Percentiles rank a stretch among this genome's conserved stretches.
Evolutionary conservation across 35 echinoderm and acorn worm species (phyloP).

Genomic region (Amphiura filiformis): DNA sequence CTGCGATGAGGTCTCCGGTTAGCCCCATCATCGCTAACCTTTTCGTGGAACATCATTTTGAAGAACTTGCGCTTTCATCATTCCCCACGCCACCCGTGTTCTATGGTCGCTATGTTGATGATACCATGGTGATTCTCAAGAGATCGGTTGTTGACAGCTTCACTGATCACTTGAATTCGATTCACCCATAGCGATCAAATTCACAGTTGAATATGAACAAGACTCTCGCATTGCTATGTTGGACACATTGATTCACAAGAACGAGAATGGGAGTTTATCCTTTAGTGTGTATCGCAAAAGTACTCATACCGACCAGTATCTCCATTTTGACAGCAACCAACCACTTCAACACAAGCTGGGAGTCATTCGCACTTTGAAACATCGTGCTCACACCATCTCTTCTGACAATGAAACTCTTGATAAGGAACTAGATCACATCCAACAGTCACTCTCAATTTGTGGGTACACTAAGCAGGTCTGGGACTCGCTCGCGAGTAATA

Average conservation of each 20-base stretch:
- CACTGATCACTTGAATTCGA: neutral
- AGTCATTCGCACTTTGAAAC: neutral
- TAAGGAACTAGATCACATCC: too few species aligned
- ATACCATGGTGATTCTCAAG: neutral
- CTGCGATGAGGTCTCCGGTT: slow-evolving; percentile 16
- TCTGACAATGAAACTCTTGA: too few species aligned
- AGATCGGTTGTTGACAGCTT: neutral
- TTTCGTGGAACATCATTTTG: slow-evolving; percentile 17
- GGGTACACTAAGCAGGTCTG: neutral
- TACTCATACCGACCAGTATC: neutral
- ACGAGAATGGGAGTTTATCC: neutral
- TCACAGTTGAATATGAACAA: neutral
- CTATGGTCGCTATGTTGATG: neutral
- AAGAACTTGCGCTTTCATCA: neutral
- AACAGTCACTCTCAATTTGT: too few species aligned
- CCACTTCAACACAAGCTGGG: neutral
- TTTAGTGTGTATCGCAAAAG: neutral
- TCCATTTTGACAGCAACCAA: neutral
- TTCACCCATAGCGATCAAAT: neutral
- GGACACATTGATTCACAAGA: neutral
- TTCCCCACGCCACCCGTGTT: neutral
- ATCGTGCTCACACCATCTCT: neutral
- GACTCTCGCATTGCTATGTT: neutral
- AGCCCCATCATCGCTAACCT: slow-evolving; percentile 16
- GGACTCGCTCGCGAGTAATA: neutral